Base-by-base conservation (phyloP, 2,797 vertebrate species). In the Sebastes nivosus region DNA sequence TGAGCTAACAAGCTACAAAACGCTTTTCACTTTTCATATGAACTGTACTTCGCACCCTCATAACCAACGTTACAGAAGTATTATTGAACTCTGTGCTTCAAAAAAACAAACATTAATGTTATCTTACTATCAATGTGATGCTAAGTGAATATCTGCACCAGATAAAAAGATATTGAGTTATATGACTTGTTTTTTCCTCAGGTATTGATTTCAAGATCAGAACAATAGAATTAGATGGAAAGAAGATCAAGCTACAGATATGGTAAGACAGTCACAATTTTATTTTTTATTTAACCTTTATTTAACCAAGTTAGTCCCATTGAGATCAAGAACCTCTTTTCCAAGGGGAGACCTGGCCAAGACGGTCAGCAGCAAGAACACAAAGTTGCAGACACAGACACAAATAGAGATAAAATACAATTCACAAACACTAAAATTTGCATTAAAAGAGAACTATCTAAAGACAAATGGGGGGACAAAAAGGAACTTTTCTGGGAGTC, bases 151-250 rank as follows among this genome's bases (percentile, higher is more conserved):
- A 52, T 20, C 12, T 2, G 10, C 6, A 3, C 3, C 1, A 13
- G 4, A 18, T 67, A n/a, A 59, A 18, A 27, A 61, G 5, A 27
- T 67, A 2, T 20, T 80, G 11, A 78, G 14, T 22, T 20, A 3
- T 69, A 5, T 72, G 20, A n/a, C 46, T 32, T 34, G 77, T 29
- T 80, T 61, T 46, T 79, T 8, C 55, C 81, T 50, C 64, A 99
- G 98, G 98, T 94, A 99, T 99, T 95, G 98, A 99, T 94, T 99
- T 99, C 96, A 99, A 99, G 96, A 99, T 99, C 94, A 98, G 98
- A 96, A 99, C 98, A 52, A 97, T 99, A 93, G 98, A 99, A 89
- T 95, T 99, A 89, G 97, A 99, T 95, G 98, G 97, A 82, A 99
- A 99, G 95, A 99, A 98, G 96, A 99, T 99, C 95, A 99, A 99